phyloP scores from a whole-genome alignment of 2,113 vertebrate species.

The Cyanoliseus patagonus region DNA sequence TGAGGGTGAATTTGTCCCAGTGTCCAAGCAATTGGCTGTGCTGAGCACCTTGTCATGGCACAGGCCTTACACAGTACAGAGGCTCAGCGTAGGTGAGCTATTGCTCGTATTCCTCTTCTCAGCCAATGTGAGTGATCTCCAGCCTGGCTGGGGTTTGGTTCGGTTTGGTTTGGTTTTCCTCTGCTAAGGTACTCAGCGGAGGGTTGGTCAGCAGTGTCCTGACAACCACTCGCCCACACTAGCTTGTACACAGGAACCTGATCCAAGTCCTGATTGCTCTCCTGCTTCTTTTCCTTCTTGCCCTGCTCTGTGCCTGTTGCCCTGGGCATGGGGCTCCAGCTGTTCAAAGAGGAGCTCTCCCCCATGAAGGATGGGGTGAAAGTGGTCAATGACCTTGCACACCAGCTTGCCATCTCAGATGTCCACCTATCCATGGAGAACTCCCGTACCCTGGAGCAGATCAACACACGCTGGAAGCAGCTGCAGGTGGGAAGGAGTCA shows the following conservation, averaged over 20 bases:
- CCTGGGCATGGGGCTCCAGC: conserved; percentile 64
- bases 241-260: neutral
- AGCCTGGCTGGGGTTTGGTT: neutral
- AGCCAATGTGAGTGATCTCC: neutral
- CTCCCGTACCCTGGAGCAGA: conserved; percentile 89
- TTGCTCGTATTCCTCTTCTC: neutral
- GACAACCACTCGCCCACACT: neutral
- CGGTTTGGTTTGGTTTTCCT: neutral
- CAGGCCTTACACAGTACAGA: neutral
- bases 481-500: conserved; percentile 84
- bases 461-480: conserved; percentile 93
- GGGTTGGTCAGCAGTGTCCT: neutral
- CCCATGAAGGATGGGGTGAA: conserved; percentile 95
- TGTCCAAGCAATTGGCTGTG: neutral
- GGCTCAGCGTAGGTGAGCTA: neutral
- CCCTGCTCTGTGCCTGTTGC: neutral
- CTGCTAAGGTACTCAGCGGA: neutral
- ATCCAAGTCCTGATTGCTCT: neutral
- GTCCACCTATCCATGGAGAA: conserved; percentile 97
- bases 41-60: neutral
- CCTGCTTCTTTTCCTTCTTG: neutral
- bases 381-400: conserved; percentile 92
- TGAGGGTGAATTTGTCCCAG: neutral
- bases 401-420: conserved; percentile 94
- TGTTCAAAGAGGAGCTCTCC: conserved; percentile 93